Evolutionary conservation across 1,140 invertebrate genomes (phyloP).

Genomic region (Papilio aristodemus): DNA sequence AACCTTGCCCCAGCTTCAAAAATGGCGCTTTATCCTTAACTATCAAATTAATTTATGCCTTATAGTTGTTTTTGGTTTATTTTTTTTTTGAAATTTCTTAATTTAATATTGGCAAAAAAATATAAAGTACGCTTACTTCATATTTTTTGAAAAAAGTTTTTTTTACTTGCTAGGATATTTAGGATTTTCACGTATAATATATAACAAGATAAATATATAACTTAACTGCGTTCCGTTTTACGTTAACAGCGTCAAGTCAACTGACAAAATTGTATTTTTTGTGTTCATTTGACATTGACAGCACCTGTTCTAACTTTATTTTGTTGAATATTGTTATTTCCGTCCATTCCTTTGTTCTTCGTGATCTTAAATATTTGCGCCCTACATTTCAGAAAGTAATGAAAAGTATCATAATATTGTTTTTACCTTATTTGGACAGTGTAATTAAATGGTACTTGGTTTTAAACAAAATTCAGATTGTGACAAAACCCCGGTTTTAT

Average conservation of each 20-base stretch:
- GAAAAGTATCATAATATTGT: background rate
- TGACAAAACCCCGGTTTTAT: background rate
- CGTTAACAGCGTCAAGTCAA: too few relatives aligned
- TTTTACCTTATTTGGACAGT: background rate
- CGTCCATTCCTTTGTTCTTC: conserved; percentile 13
- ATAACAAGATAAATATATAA: too few relatives aligned
- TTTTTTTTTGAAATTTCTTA: background rate
- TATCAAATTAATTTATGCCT: background rate
- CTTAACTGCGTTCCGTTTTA: too few relatives aligned
- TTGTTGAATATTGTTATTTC: background rate
- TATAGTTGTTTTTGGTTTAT: background rate
- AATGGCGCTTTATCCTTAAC: conserved; percentile 23
- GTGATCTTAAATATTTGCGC: background rate
- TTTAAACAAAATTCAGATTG: too few relatives aligned
- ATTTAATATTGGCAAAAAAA: too few relatives aligned
- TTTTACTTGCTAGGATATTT: too few relatives aligned
- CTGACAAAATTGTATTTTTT: too few relatives aligned
- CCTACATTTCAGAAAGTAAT: background rate
- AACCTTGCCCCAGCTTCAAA: conserved; percentile 5
- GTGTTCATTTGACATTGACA: background rate
- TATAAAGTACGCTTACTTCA: too few relatives aligned
- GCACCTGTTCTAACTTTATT: background rate
- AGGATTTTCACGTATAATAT: too few relatives aligned
- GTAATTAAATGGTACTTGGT: background rate
- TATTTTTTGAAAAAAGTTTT: too few relatives aligned